Conservation (phyloP, 2,888 invertebrate genomes). For the Acrocyrtus sp. region DNA sequence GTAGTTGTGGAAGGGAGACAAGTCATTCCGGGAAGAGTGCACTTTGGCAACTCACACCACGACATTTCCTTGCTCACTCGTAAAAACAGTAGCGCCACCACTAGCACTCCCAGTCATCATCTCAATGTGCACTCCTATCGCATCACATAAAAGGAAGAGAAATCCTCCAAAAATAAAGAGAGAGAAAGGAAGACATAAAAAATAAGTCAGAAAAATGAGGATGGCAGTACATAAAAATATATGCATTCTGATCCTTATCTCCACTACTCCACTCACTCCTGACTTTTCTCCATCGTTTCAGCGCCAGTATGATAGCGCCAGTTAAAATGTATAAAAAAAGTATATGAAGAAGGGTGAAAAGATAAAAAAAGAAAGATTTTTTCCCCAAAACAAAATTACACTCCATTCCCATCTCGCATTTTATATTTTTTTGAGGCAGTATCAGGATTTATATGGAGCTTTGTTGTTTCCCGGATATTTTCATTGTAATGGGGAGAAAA, state of each 20-base stretch:
- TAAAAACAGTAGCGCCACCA: not conserved
- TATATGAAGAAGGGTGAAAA: not conserved
- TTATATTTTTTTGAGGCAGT: too few species aligned
- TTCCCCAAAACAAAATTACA: too few species aligned
- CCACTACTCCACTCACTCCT: not conserved
- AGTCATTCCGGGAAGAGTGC: constrained; percentile 18
- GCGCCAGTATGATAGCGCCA: not conserved
- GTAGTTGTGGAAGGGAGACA: constrained; percentile 2
- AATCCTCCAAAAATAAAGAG: not conserved
- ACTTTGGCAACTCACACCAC: constrained; percentile 31
- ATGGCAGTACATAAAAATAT: not conserved
- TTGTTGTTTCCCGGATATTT: not conserved
- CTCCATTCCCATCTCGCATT: not conserved
- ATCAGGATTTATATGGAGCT: not conserved
- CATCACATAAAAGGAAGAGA: not conserved
- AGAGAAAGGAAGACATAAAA: not conserved
- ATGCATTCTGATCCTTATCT: too few species aligned
- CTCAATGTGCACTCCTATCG: not conserved
- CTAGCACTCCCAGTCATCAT: not conserved
- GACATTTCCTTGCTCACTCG: constrained; percentile 30
- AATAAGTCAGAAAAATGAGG: not conserved
- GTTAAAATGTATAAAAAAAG: not conserved
- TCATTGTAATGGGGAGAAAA: not conserved
- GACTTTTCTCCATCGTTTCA: not conserved
- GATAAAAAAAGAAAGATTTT: too few species aligned